phyloP scores from a whole-genome alignment of 1,140 invertebrate species.

The Pseudomyrmex pallidus region DNA sequence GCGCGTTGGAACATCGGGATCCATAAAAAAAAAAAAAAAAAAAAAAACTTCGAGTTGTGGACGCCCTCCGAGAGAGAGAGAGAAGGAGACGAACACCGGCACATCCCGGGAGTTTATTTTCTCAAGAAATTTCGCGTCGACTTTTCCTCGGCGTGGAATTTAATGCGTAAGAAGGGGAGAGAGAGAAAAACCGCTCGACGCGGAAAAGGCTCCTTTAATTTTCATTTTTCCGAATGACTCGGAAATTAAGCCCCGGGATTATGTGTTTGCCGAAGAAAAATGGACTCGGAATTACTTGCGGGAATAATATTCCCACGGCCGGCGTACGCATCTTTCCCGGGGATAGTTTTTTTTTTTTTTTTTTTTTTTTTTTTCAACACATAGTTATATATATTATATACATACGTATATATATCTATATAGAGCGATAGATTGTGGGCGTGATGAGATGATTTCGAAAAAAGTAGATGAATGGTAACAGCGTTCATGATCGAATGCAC shows the following conservation, averaged over 20 bases:
- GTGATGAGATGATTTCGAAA: constrained; percentile 72
- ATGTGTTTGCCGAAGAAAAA: constrained; percentile 38
- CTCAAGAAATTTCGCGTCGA: constrained; percentile 42
- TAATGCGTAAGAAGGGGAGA: background rate
- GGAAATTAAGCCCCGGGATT: constrained; percentile 27
- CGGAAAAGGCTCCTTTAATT: constrained; percentile 30
- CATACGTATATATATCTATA: no score
- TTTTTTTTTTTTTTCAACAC: no score
- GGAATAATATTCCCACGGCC: background rate
- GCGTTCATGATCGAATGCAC: constrained; percentile 75
- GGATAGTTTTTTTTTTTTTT: background rate
- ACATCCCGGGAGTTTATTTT: constrained; percentile 30
- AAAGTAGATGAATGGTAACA: constrained; percentile 70
- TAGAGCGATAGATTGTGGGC: constrained; percentile 62
- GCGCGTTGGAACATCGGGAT: no score
- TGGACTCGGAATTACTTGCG: constrained; percentile 27
- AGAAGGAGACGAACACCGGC: constrained; percentile 5
- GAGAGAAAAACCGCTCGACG: background rate
- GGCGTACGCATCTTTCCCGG: background rate
- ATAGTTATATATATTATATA: no score
- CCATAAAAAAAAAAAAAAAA: no score
- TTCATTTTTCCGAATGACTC: constrained; percentile 25
- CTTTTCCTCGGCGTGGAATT: constrained; percentile 42
- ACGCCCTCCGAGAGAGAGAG: constrained; percentile 12
- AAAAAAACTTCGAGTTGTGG: background rate